These are phyloP conservation scores for Nothoprocta perdicaria DNA, from an alignment of 2,113 vertebrate genomes.

Conservation along the genomic window DNA sequence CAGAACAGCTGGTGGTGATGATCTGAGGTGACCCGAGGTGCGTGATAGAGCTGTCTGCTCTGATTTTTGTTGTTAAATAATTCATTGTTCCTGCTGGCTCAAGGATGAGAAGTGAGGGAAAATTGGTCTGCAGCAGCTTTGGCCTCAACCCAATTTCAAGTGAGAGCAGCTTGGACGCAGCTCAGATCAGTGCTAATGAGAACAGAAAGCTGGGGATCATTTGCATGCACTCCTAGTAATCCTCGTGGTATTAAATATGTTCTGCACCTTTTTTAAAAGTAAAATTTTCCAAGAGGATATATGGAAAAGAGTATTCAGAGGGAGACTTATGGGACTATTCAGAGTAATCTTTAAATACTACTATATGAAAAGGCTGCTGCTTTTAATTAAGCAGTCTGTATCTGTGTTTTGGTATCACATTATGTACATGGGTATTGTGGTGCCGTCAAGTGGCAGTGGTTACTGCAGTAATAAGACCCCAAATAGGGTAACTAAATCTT, in stretches of 20 bases:
- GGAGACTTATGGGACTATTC: background rate
- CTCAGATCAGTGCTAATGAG: background rate
- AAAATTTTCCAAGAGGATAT: background rate
- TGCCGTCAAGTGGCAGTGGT: rapidly evolving
- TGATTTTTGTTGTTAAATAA: conserved; percentile 45
- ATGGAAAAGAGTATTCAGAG: background rate
- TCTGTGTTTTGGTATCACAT: background rate
- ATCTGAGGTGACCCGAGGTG: background rate
- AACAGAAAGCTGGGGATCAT: background rate
- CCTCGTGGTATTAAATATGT: background rate
- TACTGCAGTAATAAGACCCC: background rate
- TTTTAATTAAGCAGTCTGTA: background rate
- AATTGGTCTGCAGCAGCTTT: background rate
- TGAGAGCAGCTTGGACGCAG: background rate
- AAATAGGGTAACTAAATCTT: background rate
- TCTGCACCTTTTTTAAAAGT: background rate
- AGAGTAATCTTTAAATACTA: background rate
- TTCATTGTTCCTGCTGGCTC: conserved; percentile 12
- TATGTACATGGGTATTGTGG: rapidly evolving
- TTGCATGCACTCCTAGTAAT: background rate
- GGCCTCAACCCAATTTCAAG: conserved; percentile 4
- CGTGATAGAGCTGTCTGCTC: background rate
- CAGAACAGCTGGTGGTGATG: background rate
- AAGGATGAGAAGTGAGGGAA: background rate
- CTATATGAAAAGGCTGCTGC: background rate